A percentile compares a stretch with the other conserved stretches of the same genome.
These are phyloP conservation scores for Athripsodes cinereus DNA, from an alignment of 2,888 invertebrate genomes.

Conservation along the genomic window DNA sequence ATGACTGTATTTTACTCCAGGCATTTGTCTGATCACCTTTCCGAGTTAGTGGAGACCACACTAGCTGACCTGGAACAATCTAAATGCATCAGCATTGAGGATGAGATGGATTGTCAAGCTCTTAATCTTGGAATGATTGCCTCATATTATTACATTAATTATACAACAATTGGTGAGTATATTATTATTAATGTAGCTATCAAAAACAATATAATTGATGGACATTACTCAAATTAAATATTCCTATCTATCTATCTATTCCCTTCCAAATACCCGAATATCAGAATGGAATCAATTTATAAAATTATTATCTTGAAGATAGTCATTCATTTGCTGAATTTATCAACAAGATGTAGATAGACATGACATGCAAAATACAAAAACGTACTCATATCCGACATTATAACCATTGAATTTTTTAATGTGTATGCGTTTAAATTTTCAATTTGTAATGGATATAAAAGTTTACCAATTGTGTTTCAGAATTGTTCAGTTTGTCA, in stretches of 20 bases:
- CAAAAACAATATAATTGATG: too few relatives aligned
- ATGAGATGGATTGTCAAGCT: slow-evolving; percentile 95
- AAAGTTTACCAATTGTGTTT: not conserved
- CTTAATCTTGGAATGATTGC: slow-evolving; percentile 99
- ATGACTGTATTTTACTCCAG: slow-evolving; percentile 38
- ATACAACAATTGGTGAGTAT: slow-evolving; percentile 86
- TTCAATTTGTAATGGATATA: not conserved
- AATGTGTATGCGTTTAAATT: not conserved
- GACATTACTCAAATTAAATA: too few relatives aligned
- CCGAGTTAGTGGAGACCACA: slow-evolving; percentile 95
- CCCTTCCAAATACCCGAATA: too few relatives aligned
- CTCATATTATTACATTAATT: slow-evolving; percentile 99
- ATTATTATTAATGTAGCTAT: not conserved
- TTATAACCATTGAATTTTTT: too few relatives aligned
- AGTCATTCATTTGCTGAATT: too few relatives aligned
- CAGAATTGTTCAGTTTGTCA: slow-evolving; percentile 95
- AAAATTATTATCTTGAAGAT: too few relatives aligned
- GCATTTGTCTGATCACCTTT: slow-evolving; percentile 96
- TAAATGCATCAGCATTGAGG: slow-evolving; percentile 95
- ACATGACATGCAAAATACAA: too few relatives aligned
- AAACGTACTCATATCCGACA: too few relatives aligned
- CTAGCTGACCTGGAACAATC: slow-evolving; percentile 91
- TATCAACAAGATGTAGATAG: too few relatives aligned
- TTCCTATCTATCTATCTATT: too few relatives aligned
- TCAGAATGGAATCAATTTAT: too few relatives aligned